Conservation (phyloP, 2,888 invertebrate species). For the Matsumyia berberina region DNA sequence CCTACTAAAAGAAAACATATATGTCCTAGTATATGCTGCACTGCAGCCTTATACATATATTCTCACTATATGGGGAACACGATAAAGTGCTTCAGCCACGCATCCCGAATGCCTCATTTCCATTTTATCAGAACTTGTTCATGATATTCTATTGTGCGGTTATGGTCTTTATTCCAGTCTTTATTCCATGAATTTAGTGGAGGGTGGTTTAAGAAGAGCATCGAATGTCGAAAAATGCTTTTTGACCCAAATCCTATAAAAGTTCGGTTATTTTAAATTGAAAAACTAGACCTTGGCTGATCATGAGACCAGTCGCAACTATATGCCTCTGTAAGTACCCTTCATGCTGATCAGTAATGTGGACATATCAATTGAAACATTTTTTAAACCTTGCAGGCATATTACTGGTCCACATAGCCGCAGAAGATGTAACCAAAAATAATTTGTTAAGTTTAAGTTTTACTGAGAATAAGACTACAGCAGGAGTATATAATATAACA, state of each 20-base stretch:
- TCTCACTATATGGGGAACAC: neutral
- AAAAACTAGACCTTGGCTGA: constrained; percentile 39
- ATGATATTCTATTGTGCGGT: constrained; percentile 8
- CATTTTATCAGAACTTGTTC: constrained; percentile 20
- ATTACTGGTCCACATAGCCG: constrained; percentile 22
- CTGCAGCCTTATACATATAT: neutral
- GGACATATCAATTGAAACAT: too few relatives aligned
- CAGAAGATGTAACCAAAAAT: constrained; percentile 50
- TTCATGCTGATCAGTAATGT: too few relatives aligned
- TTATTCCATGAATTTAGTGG: too few relatives aligned
- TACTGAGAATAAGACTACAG: constrained; percentile 5
- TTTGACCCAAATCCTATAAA: constrained; percentile 21
- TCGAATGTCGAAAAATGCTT: neutral
- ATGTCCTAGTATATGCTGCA: too few relatives aligned
- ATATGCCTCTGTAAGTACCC: constrained; percentile 43
- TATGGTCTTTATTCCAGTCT: neutral
- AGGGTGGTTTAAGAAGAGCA: too few relatives aligned
- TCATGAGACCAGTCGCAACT: constrained; percentile 48
- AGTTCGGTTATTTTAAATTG: neutral
- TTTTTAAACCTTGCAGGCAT: constrained; percentile 9
- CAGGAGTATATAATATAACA: neutral
- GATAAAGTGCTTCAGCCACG: constrained; percentile 1
- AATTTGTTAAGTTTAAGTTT: constrained; percentile 42
- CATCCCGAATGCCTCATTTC: constrained; percentile 17
- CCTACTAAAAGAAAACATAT: too few relatives aligned